Evolutionary conservation across 2,888 invertebrate genomes (phyloP), one percentile per base, ranked within the genome.

Genomic region (Eucriotettix oculatus): DNA sequence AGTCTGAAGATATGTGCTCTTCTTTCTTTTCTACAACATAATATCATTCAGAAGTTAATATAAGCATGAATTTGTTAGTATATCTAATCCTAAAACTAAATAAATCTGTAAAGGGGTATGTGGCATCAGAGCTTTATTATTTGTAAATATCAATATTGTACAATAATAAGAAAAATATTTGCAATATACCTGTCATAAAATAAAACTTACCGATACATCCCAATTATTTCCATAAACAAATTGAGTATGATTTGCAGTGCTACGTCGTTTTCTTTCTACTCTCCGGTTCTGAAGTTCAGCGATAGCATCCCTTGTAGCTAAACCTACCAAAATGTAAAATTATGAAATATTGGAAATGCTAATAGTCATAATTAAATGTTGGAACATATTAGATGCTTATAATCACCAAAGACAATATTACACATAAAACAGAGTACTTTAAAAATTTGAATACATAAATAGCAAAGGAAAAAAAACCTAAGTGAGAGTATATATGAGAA

Each of bases 171-270:
- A 48, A 14, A 11, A 48, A 48, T 48, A 48, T n/a, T 5, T 12
- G 48, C 9, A 14, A 48, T 12, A 48, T 5, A 48, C 2, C 2
- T 3, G 48, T 48, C n/a, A 48, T 12, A 48, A 48, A 14, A n/a
- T 2, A 48, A 48, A 48, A 48, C 48, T 48, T 48, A 48, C 48
- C 48, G 60, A 62, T 3, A 57, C 29, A 54, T 62, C 62, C 61
- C 62, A 63, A 9, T 40, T 54, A 16, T 70, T 75, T 41, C 76
- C 75, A 69, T 79, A 79, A 17, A 79, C 71, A 67, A 78, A 79
- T 64, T 79, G 78, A 1, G 78, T 77, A 43, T 63, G 62, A 69
- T 78, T 78, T 1, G 78, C 78, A 10, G 78, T 79, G 62, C 79
- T 78, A 52, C 79, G 70, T 42, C 78, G 70, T 66, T 78, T 79